Evolutionary conservation across 2,888 invertebrate genomes (phyloP), one percentile per base, ranked within the genome.

Genomic region (Thysanoteuthis rhombus): DNA sequence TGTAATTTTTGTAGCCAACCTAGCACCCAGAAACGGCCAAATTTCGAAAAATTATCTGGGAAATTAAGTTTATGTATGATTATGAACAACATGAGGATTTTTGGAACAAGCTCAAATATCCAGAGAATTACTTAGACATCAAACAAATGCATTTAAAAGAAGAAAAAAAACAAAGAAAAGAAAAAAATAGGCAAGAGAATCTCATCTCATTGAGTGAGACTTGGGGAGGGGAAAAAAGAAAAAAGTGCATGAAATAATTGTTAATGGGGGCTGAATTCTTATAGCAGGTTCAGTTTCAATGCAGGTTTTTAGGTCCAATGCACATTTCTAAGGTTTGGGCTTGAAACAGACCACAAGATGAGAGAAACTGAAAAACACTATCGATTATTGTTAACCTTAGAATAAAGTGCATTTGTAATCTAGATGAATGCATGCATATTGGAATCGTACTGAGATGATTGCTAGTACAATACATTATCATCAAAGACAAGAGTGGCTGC

Each of bases 61-160:
- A 75, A 52, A 52, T 52, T 52, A 90, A 36, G 28, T 90, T 90
- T 90, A 39, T 90, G 8, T 90, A 90, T 38, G 39, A 90, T 40
- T 90, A 90, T 40, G 40, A 42, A 92, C 38, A 32, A 92, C 32
- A 92, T 92, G 91, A 92, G 91, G 45, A 92, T 92, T 92, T 92
- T 92, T 92, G 91, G 91, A 92, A 92, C 42, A 92, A 92, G 91
- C 91, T 92, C 91, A 92, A n/a, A 92, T 92, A 92, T n/a, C 91
- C 91, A 92, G 91, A 92, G 91, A 92, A 28, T 92, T 40, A 92
- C n/a, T n/a, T 40, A 92, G 45, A 92, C 75, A 75, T 75, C 75
- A 75, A 75, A 75, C n/a, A n/a, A 75, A 75, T 75, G 75, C n/a
- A 75, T 75, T n/a, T 52, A 52, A 52, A 52, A 52, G 47, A 52